These are phyloP conservation scores for Caenorhabditis doughertyi DNA, from an alignment of 2,888 invertebrate species.

Conservation along the genomic window DNA sequence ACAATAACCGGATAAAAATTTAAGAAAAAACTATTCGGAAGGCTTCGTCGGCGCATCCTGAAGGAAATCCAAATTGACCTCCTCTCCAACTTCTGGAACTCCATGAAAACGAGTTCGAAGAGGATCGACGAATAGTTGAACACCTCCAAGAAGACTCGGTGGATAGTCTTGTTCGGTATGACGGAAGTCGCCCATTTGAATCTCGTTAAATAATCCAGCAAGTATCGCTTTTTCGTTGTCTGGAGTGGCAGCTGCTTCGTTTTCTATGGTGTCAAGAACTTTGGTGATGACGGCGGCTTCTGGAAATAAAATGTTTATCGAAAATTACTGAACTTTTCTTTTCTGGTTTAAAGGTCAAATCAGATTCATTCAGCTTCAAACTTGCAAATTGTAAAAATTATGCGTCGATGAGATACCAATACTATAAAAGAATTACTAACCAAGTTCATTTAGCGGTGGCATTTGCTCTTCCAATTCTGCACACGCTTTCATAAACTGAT, in stretches of 20 bases:
- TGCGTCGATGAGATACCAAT: too few relatives aligned
- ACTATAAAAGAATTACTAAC: slow-evolving; percentile 10
- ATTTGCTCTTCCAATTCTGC: slow-evolving; percentile 15
- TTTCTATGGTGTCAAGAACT: slow-evolving; percentile 62
- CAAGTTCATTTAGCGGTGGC: slow-evolving; percentile 59
- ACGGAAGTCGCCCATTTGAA: slow-evolving; percentile 32
- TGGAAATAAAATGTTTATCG: slow-evolving; percentile 11
- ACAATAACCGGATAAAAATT: too few relatives aligned
- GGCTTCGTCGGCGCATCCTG: background rate
- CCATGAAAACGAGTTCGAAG: slow-evolving; percentile 57
- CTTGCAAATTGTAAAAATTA: too few relatives aligned
- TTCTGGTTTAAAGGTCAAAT: too few relatives aligned
- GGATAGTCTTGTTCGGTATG: slow-evolving; percentile 59
- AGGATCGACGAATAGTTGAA: slow-evolving; percentile 61
- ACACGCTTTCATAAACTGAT: slow-evolving; percentile 47
- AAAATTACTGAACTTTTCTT: background rate
- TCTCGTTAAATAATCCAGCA: slow-evolving; percentile 42
- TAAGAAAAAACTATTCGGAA: too few relatives aligned
- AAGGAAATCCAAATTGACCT: background rate
- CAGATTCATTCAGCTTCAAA: background rate
- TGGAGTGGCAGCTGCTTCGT: slow-evolving; percentile 53
- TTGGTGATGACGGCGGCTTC: slow-evolving; percentile 61
- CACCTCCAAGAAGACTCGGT: background rate
- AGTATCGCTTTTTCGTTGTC: slow-evolving; percentile 50
- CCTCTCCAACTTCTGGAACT: slow-evolving; percentile 49